These are phyloP conservation scores for Lasioglossum lativentre DNA, from an alignment of 2,888 invertebrate genomes.

Conservation along the genomic window DNA sequence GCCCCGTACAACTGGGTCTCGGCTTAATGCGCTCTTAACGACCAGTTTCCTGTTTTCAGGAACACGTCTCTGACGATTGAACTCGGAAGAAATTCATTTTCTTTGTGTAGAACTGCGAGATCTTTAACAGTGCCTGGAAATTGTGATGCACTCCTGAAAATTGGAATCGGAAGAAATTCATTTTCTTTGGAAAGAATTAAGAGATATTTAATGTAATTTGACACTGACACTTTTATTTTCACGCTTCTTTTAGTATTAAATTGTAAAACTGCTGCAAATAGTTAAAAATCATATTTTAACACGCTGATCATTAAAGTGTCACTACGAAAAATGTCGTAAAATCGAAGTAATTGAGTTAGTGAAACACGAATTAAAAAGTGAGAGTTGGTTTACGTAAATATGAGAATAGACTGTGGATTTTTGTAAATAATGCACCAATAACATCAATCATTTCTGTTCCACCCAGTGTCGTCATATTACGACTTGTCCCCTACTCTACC, in stretches of 20 bases:
- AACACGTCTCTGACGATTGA: not conserved
- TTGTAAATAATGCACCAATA: too few relatives aligned
- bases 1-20: not conserved
- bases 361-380: too few relatives aligned
- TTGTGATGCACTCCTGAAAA: not conserved
- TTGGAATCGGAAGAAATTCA: not conserved
- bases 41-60: not conserved
- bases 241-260: not conserved
- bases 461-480: too few relatives aligned
- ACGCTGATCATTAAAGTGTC: not conserved
- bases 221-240: too few relatives aligned
- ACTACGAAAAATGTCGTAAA: too few relatives aligned
- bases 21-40: not conserved
- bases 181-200: not conserved
- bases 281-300: not conserved
- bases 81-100: constrained; percentile 6
- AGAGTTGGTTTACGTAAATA: too few relatives aligned
- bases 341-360: not conserved
- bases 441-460: too few relatives aligned
- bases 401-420: too few relatives aligned
- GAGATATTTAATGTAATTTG: not conserved
- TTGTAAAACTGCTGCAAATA: not conserved
- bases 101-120: not conserved
- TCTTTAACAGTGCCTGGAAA: not conserved
- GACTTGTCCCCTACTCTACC: too few relatives aligned